phyloP scores from a whole-genome alignment of 2,113 vertebrate genomes.

The Hystrix brachyura region DNA sequence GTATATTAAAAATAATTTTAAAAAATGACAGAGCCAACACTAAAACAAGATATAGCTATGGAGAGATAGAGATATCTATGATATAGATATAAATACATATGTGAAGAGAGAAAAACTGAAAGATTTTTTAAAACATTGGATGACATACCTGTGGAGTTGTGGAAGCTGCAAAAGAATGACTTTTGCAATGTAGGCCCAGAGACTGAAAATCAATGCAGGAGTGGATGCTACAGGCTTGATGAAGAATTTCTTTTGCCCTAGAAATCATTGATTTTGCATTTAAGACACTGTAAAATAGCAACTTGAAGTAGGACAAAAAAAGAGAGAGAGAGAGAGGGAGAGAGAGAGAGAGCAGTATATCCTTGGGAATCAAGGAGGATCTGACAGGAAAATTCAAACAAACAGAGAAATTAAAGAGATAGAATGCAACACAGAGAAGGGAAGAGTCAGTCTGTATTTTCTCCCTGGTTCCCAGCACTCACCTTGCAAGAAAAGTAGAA shows the following conservation, averaged over 20 bases:
- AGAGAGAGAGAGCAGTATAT: too few relatives aligned
- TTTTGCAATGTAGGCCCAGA: not conserved
- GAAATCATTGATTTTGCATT: not conserved
- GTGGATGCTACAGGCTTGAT: not conserved
- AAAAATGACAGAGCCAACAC: too few relatives aligned
- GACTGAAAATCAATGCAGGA: not conserved
- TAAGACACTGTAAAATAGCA: not conserved
- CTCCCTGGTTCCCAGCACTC: not conserved
- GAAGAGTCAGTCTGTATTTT: not conserved
- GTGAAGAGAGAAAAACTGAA: not conserved
- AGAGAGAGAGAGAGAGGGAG: too few relatives aligned
- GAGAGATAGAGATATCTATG: not conserved
- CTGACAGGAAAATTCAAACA: not conserved
- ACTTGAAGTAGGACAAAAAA: not conserved
- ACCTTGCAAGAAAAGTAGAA: not conserved
- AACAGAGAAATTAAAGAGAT: not conserved
- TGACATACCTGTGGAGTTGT: not conserved
- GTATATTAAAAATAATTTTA: too few relatives aligned
- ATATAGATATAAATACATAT: too few relatives aligned
- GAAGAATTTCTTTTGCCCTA: not conserved
- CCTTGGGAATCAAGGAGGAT: too few relatives aligned
- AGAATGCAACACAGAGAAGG: not conserved
- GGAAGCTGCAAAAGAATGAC: not conserved
- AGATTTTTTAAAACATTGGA: not conserved
- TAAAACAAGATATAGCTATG: not conserved